Evolutionary conservation across 2,113 vertebrate species (phyloP).

Genomic region (Pachyramphus minor): DNA sequence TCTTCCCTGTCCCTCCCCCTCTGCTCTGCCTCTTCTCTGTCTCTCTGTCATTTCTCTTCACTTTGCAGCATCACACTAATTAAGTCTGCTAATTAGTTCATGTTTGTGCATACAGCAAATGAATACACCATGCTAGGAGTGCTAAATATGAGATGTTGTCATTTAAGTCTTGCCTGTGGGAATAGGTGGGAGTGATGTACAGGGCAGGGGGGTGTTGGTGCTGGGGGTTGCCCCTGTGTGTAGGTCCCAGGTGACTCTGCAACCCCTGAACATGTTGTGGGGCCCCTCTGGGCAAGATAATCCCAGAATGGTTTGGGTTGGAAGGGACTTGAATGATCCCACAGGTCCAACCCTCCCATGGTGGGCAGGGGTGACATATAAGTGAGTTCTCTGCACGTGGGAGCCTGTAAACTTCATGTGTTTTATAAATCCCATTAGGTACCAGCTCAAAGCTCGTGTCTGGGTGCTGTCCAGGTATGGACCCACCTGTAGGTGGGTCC

Average conservation of each 20-base stretch:
- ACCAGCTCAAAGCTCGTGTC: neutral
- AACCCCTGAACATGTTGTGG: accelerated
- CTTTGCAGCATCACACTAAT: slow-evolving; percentile 21
- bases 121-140: neutral
- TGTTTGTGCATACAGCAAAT: slow-evolving; percentile 23
- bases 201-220: neutral
- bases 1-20: neutral
- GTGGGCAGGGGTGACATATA: neutral
- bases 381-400: accelerated
- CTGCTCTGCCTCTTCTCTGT: neutral
- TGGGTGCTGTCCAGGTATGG: neutral
- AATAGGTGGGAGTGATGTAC: neutral
- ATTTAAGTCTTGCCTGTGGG: neutral
- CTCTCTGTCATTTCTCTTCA: neutral
- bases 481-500: neutral
- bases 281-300: neutral
- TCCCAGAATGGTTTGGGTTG: neutral
- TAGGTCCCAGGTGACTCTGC: accelerated
- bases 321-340: neutral
- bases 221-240: accelerated
- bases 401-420: neutral
- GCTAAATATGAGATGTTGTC: neutral
- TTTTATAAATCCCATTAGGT: neutral
- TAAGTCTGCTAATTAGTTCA: slow-evolving; percentile 45
- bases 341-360: neutral